Evolutionary conservation across 1,140 invertebrate species (phyloP).

Genomic region (Ganaspis sp.): DNA sequence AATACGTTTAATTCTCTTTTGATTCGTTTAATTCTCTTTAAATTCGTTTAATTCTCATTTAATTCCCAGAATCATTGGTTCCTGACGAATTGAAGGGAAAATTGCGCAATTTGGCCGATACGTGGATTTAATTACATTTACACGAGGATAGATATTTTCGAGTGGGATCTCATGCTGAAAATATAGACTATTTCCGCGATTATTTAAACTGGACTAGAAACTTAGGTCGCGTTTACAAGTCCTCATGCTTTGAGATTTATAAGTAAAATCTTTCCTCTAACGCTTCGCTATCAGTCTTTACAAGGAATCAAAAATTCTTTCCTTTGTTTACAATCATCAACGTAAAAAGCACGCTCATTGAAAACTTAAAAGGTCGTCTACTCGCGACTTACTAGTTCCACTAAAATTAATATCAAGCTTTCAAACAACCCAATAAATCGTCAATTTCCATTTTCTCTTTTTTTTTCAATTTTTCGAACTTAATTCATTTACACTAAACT

Average conservation of each 20-base stretch:
- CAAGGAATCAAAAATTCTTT: conserved; percentile 1
- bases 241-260: conserved; percentile 40
- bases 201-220: conserved; percentile 65
- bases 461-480: no score
- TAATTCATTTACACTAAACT: no score
- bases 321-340: not conserved
- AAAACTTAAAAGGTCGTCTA: not conserved
- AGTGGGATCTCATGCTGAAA: conserved; percentile 52
- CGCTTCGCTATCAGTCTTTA: conserved; percentile 65
- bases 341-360: not conserved
- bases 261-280: conserved; percentile 32
- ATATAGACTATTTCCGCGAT: conserved; percentile 54
- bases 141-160: not conserved
- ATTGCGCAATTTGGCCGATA: conserved; percentile 56
- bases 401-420: conserved; percentile 4
- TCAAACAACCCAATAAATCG: not conserved
- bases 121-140: conserved; percentile 27
- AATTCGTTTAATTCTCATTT: no score
- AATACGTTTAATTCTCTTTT: no score
- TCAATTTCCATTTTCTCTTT: not conserved
- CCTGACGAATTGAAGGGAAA: conserved; percentile 43
- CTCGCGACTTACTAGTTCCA: not conserved
- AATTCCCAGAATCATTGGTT: no score
- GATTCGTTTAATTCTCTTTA: no score
- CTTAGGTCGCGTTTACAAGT: conserved; percentile 47